Conservation (phyloP, 2,113 vertebrate genomes). For the Thalassoma bifasciatum region DNA sequence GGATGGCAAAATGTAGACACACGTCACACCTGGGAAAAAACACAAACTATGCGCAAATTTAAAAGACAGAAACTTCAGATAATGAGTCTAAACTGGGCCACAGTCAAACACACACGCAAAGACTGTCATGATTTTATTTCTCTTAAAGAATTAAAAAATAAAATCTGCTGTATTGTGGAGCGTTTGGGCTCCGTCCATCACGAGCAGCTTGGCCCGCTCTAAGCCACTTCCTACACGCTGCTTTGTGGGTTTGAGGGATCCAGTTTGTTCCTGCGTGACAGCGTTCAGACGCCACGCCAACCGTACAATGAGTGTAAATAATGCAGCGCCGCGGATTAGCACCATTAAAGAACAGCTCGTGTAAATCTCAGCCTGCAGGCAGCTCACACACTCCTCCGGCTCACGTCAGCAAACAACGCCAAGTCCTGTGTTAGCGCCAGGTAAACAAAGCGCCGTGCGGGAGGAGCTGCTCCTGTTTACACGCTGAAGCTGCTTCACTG, state of each 20-base stretch:
- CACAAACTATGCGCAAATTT: too few species aligned
- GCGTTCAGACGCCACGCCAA: background rate
- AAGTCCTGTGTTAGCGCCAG: background rate
- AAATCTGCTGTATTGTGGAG: background rate
- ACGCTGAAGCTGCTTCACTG: conserved; percentile 1
- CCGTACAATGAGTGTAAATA: conserved; percentile 16
- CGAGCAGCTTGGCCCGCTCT: background rate
- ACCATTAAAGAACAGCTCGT: conserved; percentile 12
- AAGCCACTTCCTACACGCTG: background rate
- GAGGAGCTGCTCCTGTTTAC: background rate
- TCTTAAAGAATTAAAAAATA: background rate
- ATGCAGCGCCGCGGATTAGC: background rate
- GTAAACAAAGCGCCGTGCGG: background rate
- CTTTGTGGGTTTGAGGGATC: background rate
- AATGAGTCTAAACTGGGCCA: conserved; percentile 1
- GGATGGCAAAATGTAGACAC: too few species aligned
- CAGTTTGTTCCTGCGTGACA: background rate
- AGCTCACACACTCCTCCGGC: conserved; percentile 10
- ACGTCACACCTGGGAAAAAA: too few species aligned
- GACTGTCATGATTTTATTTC: conserved; percentile 12
- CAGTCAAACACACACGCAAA: conserved; percentile 14
- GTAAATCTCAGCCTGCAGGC: conserved; percentile 22
- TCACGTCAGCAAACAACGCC: conserved; percentile 21
- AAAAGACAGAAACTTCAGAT: too few species aligned
- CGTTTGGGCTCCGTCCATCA: background rate